Base-by-base conservation (phyloP, 2,888 invertebrate species). In the Dynastes tityus region DNA sequence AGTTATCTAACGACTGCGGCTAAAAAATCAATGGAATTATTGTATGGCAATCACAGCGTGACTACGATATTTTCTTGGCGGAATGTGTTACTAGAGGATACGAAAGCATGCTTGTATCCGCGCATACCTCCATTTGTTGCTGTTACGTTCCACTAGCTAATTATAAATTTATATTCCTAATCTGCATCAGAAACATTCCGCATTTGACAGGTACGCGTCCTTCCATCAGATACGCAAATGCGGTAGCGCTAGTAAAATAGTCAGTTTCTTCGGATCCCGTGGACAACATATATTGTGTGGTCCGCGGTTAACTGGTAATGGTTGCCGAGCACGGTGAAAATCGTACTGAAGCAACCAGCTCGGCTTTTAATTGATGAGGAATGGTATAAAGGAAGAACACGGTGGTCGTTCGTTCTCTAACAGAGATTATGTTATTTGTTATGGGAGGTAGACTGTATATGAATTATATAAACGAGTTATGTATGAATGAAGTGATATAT, bases 111-210 rank as follows among this genome's bases (percentile, higher is more conserved):
- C 22, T n/a, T 55, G 11, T 11, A 8, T 55, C 8, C n/a, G 37
- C 40, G 65, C n/a, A 32, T 16, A 65, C 0, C 29, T 32, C 27
- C 32, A 63, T 61, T 11, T 49, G 45, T 58, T n/a, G 58, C 73
- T 22, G 49, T 11, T 22, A 55, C 22, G 29, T 37, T 40, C 68
- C 45, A 55, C 27, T 45, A 68, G 45, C 49, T 63, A 77, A 70
- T 65, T 74, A 61, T 61, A 74, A 61, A 74, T 74, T 71, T 45
- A 67, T 77, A 79, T 78, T 77, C 78, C 76, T 80, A 77, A 80
- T 79, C 79, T 79, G 80, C 78, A 79, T 80, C 78, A 77, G 77
- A 70, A 80, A 63, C 68, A 74, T 74, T 74, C 73, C 73, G 73
- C 45, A 16, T 61, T 73, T 74, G 73, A 74, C 61, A 74, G 61